phyloP scores from a whole-genome alignment of 2,888 invertebrate species.

The Sarcophaga carnaria region DNA sequence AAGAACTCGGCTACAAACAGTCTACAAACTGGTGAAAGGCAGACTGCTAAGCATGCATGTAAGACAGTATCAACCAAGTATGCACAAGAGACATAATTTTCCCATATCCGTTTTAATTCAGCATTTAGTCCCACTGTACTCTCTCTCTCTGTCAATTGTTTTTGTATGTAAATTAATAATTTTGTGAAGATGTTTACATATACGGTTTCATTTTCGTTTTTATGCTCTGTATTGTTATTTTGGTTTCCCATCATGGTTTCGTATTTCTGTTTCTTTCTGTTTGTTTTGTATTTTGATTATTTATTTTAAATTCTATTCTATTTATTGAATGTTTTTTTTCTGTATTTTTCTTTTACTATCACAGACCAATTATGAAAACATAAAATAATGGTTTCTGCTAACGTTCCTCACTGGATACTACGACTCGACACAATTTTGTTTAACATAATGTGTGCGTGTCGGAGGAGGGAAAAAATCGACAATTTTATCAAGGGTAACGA shows the following conservation, averaged over 20 bases:
- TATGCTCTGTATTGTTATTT: too few relatives aligned
- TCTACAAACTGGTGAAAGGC: too few relatives aligned
- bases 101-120: neutral
- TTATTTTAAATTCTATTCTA: neutral
- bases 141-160: too few relatives aligned
- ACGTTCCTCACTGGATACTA: neutral
- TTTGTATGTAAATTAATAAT: conserved; percentile 43
- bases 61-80: too few relatives aligned
- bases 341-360: conserved; percentile 20
- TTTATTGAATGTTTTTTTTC: conserved; percentile 35
- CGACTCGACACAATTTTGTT: neutral
- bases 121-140: neutral
- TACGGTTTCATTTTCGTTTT: too few relatives aligned
- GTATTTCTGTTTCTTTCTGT: neutral
- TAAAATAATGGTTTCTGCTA: conserved; percentile 43
- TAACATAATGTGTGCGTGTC: neutral
- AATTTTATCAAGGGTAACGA: conserved; percentile 34
- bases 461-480: conserved; percentile 17
- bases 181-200: conserved; percentile 14
- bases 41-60: too few relatives aligned
- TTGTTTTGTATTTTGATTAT: neutral
- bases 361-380: conserved; percentile 53
- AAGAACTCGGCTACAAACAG: too few relatives aligned
- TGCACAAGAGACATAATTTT: too few relatives aligned
- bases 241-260: too few relatives aligned